Evolutionary conservation across 2,888 invertebrate species (phyloP).

Genomic region (Lagria hirta): DNA sequence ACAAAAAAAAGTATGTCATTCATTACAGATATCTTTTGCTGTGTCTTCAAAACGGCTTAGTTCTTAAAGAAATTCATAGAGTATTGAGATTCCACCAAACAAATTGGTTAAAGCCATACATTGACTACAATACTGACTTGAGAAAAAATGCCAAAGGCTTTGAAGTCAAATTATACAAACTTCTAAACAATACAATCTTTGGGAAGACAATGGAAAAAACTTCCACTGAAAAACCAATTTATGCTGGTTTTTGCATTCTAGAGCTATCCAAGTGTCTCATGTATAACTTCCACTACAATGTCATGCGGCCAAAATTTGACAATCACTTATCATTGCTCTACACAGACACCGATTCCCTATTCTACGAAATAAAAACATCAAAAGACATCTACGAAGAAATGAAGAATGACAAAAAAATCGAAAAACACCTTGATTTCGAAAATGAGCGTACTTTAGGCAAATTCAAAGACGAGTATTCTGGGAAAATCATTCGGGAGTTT

Average conservation of each 20-base stretch:
- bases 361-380: slow-evolving; percentile 19
- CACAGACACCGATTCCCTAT: slow-evolving; percentile 23
- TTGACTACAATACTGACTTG: slow-evolving; percentile 21
- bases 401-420: slow-evolving; percentile 1
- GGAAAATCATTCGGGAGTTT: slow-evolving; percentile 21
- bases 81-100: slow-evolving; percentile 33
- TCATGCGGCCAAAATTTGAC: slow-evolving; percentile 29
- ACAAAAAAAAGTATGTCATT: slow-evolving; percentile 14
- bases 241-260: slow-evolving; percentile 47
- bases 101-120: slow-evolving; percentile 28
- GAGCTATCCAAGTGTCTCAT: slow-evolving; percentile 50
- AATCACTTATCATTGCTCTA: slow-evolving; percentile 24
- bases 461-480: slow-evolving; percentile 21
- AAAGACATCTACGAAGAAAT: slow-evolving; percentile 18
- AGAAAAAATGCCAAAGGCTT: slow-evolving; percentile 19
- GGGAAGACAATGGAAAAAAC: slow-evolving; percentile 49
- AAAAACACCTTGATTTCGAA: slow-evolving; percentile 18
- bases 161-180: slow-evolving; percentile 28
- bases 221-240: slow-evolving; percentile 48
- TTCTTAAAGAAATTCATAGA: slow-evolving; percentile 38
- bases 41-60: slow-evolving; percentile 20
- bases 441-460: slow-evolving; percentile 18
- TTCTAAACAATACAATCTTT: slow-evolving; percentile 34
- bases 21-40: slow-evolving; percentile 22
- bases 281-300: slow-evolving; percentile 49